Evolutionary conservation across 2,113 vertebrate species (phyloP).

Genomic region (cat (Felis catus)): DNA sequence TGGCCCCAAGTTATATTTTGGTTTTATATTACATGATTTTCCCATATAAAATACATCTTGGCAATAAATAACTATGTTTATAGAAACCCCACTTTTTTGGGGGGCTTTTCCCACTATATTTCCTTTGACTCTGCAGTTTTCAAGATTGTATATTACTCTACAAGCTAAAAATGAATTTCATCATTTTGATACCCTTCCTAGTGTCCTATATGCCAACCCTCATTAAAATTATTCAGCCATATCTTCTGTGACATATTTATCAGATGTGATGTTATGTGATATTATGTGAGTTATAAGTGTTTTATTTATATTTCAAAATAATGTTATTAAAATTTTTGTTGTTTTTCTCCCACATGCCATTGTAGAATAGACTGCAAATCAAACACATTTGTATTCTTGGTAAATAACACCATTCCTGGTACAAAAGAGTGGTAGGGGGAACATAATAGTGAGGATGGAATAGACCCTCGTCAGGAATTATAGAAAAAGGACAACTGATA

Average conservation of each 20-base stretch:
- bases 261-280: not conserved
- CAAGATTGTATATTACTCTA: not conserved
- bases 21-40: not conserved
- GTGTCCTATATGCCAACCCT: not conserved
- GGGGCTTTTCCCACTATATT: not conserved
- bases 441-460: not conserved
- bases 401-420: not conserved
- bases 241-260: not conserved
- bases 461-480: not conserved
- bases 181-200: not conserved
- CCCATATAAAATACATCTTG: not conserved
- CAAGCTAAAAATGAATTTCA: not conserved
- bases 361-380: not conserved
- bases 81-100: not conserved
- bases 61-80: not conserved
- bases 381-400: not conserved
- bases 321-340: not conserved
- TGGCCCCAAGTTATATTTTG: not conserved
- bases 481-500: not conserved
- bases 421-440: not conserved
- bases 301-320: not conserved
- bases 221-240: not conserved
- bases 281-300: not conserved
- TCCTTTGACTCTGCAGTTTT: not conserved
- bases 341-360: not conserved